Base-by-base conservation (phyloP, 2,797 vertebrate genomes). In the Paratrypauchen microcephalus region DNA sequence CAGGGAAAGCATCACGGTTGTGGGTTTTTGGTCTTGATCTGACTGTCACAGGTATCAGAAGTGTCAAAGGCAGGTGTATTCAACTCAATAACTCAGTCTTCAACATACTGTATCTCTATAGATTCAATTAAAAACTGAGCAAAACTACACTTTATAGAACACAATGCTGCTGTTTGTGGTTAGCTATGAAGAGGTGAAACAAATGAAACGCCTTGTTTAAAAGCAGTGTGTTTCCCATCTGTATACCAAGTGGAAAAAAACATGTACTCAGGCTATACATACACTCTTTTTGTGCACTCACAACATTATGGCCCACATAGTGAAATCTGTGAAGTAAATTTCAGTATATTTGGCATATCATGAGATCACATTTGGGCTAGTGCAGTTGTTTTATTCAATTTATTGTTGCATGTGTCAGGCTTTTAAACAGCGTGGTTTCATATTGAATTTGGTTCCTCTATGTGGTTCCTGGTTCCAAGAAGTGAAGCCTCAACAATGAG, bases 391-490 rank as follows among this genome's bases (percentile, higher is more conserved):
- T 87, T 79, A 86, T 87, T 78, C 1, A 9, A 36, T 36, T 36
- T 36, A 36, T 36, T 36, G 32, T 36, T 84, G 60, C 68, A 52
- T 45, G 59, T 39, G 5, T n/a, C 75, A 55, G 79, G 84, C 64
- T 80, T 85, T 78, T 80, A 74, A 87, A 82, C 75, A 75, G 72
- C 83, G 83, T 59, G 86, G 93, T 94, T 95, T 95, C 94, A 93
- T 86, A 92, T 87, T 94, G 91, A 94, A 94, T 92, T 81, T 80
- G 90, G 92, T 94, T 94, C 94, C 93, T 93, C 91, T 92, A 83
- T 86, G 87, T 67, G 86, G 89, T 91, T 86, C 86, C 82, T 80
- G 84, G 89, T 95, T 95, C 93, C 92, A 87, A 94, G 94, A 94
- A 95, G 79, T 70, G 79, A 63, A 86, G 86, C 82, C 79, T 85